Conservation (phyloP, 2,113 vertebrate genomes). For the Pelodiscus sinensis region DNA sequence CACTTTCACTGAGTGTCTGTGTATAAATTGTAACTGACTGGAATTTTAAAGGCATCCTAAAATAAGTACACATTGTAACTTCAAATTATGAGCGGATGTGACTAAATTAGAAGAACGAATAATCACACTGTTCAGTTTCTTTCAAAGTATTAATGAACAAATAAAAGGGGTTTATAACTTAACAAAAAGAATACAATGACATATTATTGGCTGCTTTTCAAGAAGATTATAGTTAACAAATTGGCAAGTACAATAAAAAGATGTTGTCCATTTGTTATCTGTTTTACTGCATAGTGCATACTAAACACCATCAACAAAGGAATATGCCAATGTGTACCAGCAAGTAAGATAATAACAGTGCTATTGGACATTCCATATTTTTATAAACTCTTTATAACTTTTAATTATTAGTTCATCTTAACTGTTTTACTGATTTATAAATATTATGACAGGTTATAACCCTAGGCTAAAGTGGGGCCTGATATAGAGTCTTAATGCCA, state of each 20-base stretch:
- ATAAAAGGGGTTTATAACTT: neutral
- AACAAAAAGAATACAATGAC: neutral
- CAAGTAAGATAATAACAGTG: neutral
- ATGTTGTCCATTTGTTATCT: neutral
- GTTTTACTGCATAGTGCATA: neutral
- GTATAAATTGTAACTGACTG: neutral
- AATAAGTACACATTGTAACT: fast-evolving
- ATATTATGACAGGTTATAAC: neutral
- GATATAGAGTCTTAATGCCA: neutral
- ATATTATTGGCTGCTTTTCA: neutral
- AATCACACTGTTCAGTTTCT: neutral
- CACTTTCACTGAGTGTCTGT: neutral
- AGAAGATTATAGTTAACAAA: neutral
- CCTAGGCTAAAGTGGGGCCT: fast-evolving
- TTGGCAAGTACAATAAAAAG: neutral
- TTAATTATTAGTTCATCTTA: neutral
- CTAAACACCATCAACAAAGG: neutral
- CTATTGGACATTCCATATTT: neutral
- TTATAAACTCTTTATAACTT: neutral
- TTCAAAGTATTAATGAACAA: neutral
- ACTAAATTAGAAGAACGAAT: neutral
- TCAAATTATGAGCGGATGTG: neutral
- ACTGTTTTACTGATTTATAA: neutral
- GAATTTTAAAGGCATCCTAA: fast-evolving
- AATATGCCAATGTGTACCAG: neutral